Evolutionary conservation across 2,797 vertebrate species (phyloP), one percentile per base, ranked within the genome.

Genomic region (Brotula barbata): DNA sequence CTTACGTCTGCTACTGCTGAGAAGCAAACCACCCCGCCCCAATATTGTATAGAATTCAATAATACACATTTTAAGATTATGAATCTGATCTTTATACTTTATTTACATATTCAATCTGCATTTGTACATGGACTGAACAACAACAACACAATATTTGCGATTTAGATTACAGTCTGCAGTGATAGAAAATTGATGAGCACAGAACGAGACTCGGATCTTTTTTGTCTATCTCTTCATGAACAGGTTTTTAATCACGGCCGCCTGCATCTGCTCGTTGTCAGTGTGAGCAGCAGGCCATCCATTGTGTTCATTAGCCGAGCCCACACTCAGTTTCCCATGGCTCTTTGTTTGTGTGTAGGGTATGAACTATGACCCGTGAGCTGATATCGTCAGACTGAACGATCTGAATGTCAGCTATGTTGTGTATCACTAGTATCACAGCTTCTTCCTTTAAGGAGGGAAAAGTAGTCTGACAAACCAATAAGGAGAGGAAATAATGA

Each of bases 241-340:
- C 74, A 77, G 73, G 59, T 87, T 82, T 78, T 85, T 57, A 44
- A 47, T 71, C 65, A 60, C 59, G 71, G 58, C 51, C 51, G 54
- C 25, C 33, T 67, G 64, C 42, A 15, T 61, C 78, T 81, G 78
- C 56, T 73, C 9, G 59, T 47, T 69, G 73, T 84, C 78, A 86
- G 58, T 12, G 50, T 47, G 36, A 53, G 71, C 56, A 64, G 53
- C 66, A 75, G 71, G 57, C 48, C 58, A 73, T 82, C 33, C 46
- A 45, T 84, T 83, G 85, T 65, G 71, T 85, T 90, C 85, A 88
- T 89, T 88, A 89, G 86, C 31, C 4, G 50, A 17, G 50, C 36
- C 34, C 82, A 69, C 69, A 65, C 79, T 85, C 64, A 47, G 70
- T 84, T 89, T 91, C 89, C 89, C 89, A 91, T 71, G 88, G 73